These are phyloP conservation scores for Hipparchia semele DNA, from an alignment of 2,888 invertebrate genomes.

Conservation along the genomic window DNA sequence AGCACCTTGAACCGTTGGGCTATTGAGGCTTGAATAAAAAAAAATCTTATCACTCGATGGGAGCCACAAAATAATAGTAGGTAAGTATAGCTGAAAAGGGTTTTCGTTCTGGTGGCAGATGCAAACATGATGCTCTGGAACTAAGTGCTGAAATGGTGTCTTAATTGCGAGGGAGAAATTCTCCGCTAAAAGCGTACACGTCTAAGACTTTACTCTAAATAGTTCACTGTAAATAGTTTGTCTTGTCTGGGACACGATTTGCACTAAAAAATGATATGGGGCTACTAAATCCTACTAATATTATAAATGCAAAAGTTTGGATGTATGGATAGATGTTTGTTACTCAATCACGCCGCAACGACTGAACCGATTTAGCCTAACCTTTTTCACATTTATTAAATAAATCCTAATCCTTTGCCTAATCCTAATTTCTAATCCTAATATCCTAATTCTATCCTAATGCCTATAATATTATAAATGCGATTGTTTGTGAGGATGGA, in stretches of 20 bases:
- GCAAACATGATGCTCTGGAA: constrained; percentile 3
- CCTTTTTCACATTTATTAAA: too few species aligned
- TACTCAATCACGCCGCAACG: too few species aligned
- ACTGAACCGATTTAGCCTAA: too few species aligned
- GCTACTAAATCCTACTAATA: not conserved
- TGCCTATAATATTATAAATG: too few species aligned
- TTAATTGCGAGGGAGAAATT: constrained; percentile 19
- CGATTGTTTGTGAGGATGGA: too few species aligned
- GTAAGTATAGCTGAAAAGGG: not conserved
- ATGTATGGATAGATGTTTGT: too few species aligned
- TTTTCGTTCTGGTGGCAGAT: constrained; percentile 3
- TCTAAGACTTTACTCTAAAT: constrained; percentile 13
- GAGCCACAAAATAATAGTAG: not conserved
- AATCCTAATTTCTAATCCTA: too few species aligned
- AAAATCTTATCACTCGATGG: not conserved
- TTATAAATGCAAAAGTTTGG: too few species aligned
- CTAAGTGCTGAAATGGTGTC: constrained; percentile 19
- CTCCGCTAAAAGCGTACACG: constrained; percentile 13
- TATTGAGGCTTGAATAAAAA: too few species aligned
- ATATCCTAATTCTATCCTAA: too few species aligned
- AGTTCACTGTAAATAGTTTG: constrained; percentile 1
- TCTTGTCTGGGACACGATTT: not conserved
- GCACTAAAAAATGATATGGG: not conserved
- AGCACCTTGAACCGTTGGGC: too few species aligned
- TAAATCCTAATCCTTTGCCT: too few species aligned